Percentiles rank a stretch among this genome's conserved stretches.
These are phyloP conservation scores for Sardinella longiceps DNA, from an alignment of 2,797 vertebrate species.

Conservation along the genomic window DNA sequence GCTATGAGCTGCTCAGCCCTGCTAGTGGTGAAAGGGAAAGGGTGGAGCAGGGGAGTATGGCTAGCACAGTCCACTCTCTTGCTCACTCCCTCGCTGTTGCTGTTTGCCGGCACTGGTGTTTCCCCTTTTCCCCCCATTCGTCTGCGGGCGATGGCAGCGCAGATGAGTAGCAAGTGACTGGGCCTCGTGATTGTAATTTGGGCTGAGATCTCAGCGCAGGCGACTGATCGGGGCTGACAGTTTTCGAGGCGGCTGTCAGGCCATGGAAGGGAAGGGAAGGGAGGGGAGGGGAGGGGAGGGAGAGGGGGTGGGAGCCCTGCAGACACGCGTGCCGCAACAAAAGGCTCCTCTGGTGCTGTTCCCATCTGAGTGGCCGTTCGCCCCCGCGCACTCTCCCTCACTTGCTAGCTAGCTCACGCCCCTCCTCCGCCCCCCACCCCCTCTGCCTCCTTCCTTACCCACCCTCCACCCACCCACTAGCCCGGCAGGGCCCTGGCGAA, in stretches of 20 bases:
- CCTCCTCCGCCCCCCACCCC: background rate
- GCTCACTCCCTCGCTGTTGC: background rate
- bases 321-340: slow-evolving; percentile 57
- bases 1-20: background rate
- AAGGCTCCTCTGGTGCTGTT: slow-evolving; percentile 49
- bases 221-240: slow-evolving; percentile 80
- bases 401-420: slow-evolving; percentile 30
- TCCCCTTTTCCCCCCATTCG: background rate
- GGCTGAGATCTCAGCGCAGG: slow-evolving; percentile 74
- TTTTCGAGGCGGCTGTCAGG: slow-evolving; percentile 74
- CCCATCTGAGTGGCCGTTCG: slow-evolving; percentile 42
- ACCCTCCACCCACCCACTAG: slow-evolving; percentile 26
- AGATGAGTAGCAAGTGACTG: slow-evolving; percentile 36
- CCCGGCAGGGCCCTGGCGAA: slow-evolving; percentile 29
- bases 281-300: slow-evolving; percentile 51
- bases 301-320: slow-evolving; percentile 24
- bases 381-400: slow-evolving; percentile 32
- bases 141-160: slow-evolving; percentile 6
- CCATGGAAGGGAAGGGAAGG: slow-evolving; percentile 54
- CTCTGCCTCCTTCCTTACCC: background rate
- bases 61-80: background rate
- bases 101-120: background rate
- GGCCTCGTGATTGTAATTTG: slow-evolving; percentile 72
- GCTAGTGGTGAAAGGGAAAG: background rate
- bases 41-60: background rate